Evolutionary conservation across 2,888 invertebrate genomes (phyloP), one percentile per base, ranked within the genome.

Genomic region (Lymantria monacha): DNA sequence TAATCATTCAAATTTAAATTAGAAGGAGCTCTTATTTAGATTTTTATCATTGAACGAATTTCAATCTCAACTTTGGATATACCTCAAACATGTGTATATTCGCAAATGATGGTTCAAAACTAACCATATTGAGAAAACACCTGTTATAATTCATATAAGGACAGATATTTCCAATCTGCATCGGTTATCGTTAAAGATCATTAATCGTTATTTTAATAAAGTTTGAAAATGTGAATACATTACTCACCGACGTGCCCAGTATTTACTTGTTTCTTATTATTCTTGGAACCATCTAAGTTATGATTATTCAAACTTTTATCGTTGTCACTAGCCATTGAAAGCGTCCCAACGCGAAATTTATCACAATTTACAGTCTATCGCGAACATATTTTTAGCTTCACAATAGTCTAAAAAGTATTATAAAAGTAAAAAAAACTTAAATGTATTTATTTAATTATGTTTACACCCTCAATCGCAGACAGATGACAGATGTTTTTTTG

Each of bases 281-380:
- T 82, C 69, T 83, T 91, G 55, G 86, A 85, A 69, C 85, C 87
- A 72, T 88, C 85, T 64, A 85, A 87, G 77, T 85, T 88, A 63
- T 81, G 84, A 85, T 82, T 85, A 82, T 78, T 82, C 66, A 81
- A 87, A 89, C 81, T 84, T 87, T 87, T 89, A 71, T 88, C 87
- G 83, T 80, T 87, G 85, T 91, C 91, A 91, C 87, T 90, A 82
- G 90, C 90, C 90, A 91, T 91, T 85, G 88, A 86, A 87, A 82
- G 71, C 72, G 77, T 73, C 72, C 66, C 66, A 62, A 46, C 45
- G 46, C 44, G 46, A 43, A 15, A 53, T 41, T 30, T 58, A 64
- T 60, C 64, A 74, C 68, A 66, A 62, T 61, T 48, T 57, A 54
- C 45, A 51, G 42, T 56, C 45, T 54, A 51, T 63, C 50, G 55